Base-by-base conservation (phyloP, 2,888 invertebrate genomes). In the Melikaiella ostensackeni region DNA sequence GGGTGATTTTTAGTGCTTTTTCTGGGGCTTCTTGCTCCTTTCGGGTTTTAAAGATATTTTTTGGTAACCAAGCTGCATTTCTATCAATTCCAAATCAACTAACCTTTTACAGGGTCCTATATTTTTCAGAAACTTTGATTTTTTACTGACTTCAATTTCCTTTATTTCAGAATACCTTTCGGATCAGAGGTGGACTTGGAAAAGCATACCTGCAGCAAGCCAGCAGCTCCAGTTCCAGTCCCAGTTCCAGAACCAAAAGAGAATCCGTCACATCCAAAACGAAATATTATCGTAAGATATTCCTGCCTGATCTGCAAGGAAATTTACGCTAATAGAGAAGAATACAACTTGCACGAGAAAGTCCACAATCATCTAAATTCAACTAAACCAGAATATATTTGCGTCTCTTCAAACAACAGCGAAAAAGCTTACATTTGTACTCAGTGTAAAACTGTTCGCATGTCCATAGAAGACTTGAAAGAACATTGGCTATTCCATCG, bases 361-460 rank as follows among this genome's bases (percentile, higher is more conserved):
- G 74, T 77, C 13, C 59, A 76, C 1, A 80, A 81, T 61, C 81
- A 83, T 46, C 64, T 83, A 1, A 82, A 79, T 24, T 35, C 33
- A 19, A 59, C 35, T 0, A 57, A 74, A n/a, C 75, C 78, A 13
- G 66, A 81, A 9, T 82, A 80, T 1, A 61, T 79, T 11, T 62
- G 77, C n/a, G 55, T 81, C 3, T n/a, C 80, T 0, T 62, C 82
- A 0, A 78, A 55, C 7, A 9, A 55, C 4, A 21, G 59, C 0
- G 77, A 78, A 24, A 77, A 64, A 8, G 76, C 81, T 0, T 85
- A 78, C 30, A 79, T 86, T 13, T 89, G 89, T 66, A 85, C 80
- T 7, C 19, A 84, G 9, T 89, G 89, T 61, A 78, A 74, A 7
- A 61, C 63, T 0, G 42, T 82, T 5, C 75, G 21, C 3, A 79